These are phyloP conservation scores for Cirrhinus mrigala DNA, from an alignment of 2,797 vertebrate species.

Conservation along the genomic window DNA sequence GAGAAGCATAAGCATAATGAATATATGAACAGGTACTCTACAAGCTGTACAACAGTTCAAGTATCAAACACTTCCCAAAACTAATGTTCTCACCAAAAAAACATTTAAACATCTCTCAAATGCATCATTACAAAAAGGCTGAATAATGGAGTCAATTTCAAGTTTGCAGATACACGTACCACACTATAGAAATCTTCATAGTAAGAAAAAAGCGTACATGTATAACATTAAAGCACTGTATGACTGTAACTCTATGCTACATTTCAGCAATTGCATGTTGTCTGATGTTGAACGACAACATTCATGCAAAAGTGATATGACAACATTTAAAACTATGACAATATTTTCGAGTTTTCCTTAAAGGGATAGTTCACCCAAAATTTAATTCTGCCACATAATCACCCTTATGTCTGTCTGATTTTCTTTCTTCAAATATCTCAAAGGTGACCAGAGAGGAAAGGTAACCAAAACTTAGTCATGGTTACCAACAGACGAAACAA, in stretches of 20 bases:
- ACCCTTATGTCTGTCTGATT: not conserved
- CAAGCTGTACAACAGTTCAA: conserved; percentile 36
- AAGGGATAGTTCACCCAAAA: not conserved
- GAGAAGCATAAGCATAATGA: conserved; percentile 34
- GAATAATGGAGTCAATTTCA: conserved; percentile 29
- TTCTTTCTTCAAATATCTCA: no score
- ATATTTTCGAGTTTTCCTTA: not conserved
- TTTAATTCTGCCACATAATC: not conserved
- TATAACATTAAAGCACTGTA: not conserved
- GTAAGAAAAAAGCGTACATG: conserved; percentile 32
- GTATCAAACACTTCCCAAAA: conserved; percentile 34
- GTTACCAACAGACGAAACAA: not conserved
- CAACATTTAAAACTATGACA: conserved; percentile 13
- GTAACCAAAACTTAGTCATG: not conserved
- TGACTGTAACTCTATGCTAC: conserved; percentile 15
- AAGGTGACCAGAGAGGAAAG: no score
- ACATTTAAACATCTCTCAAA: conserved; percentile 47
- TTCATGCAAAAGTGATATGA: not conserved
- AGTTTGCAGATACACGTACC: conserved; percentile 38
- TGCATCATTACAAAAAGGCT: conserved; percentile 49
- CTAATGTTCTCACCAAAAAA: conserved; percentile 10
- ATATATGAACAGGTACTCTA: conserved; percentile 27
- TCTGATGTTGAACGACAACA: conserved; percentile 10
- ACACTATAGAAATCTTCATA: conserved; percentile 29
- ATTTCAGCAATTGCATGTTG: not conserved